Evolutionary conservation across 1,140 invertebrate genomes (phyloP).

Genomic region (Saxidomus purpurata): DNA sequence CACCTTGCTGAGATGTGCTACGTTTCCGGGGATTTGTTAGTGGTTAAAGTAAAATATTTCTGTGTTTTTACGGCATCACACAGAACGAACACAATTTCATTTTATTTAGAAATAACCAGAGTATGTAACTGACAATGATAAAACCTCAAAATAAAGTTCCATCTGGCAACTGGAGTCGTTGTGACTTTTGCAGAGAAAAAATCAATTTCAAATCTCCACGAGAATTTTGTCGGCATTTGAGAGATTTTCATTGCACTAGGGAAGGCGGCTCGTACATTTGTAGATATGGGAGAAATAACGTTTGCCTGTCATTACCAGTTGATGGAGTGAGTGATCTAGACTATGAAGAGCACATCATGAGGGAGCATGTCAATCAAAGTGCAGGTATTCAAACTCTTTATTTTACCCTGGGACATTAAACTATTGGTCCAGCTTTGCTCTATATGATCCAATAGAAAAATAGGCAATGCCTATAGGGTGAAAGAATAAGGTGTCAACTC

Average conservation of each 20-base stretch:
- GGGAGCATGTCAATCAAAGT: conserved; percentile 90
- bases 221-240: conserved; percentile 90
- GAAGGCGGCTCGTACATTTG: conserved; percentile 96
- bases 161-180: conserved; percentile 77
- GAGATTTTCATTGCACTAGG: conserved; percentile 93
- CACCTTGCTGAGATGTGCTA: conserved; percentile 45
- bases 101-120: background rate
- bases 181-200: conserved; percentile 76
- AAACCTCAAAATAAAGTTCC: background rate
- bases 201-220: conserved; percentile 82
- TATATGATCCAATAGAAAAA: too few species aligned
- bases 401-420: too few species aligned
- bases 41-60: background rate
- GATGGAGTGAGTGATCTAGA: conserved; percentile 96
- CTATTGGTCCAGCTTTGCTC: too few species aligned
- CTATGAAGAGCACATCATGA: conserved; percentile 94
- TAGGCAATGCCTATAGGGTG: too few species aligned
- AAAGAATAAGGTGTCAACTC: too few species aligned
- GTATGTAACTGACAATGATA: background rate
- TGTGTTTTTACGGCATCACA: background rate
- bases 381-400: conserved; percentile 63
- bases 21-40: conserved; percentile 40
- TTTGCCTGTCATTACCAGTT: conserved; percentile 94
- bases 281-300: conserved; percentile 95
- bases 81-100: background rate